phyloP scores from a whole-genome alignment of 23 tunicate genomes.

The Aplidium turbinatum region DNA sequence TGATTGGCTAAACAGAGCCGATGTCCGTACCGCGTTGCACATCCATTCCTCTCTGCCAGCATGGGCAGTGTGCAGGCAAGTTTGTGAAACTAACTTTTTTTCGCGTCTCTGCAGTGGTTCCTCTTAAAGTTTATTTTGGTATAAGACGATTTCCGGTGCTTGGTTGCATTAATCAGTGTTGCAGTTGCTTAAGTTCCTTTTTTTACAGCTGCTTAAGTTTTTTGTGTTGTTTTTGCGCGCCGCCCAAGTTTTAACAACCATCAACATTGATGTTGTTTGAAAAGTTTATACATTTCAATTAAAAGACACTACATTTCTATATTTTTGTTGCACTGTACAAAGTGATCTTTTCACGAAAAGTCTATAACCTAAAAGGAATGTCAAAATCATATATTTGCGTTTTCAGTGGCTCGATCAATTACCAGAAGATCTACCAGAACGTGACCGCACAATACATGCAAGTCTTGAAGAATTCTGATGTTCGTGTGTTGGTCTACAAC shows the following conservation, averaged over 20 bases:
- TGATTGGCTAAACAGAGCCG: constrained; percentile 54
- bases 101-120: too few species aligned
- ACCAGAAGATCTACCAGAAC: constrained; percentile 32
- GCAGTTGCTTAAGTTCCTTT: neutral
- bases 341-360: too few species aligned
- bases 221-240: neutral
- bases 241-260: too few species aligned
- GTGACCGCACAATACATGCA: constrained; percentile 46
- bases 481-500: constrained; percentile 62
- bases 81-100: too few species aligned
- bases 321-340: too few species aligned
- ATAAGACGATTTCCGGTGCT: too few species aligned
- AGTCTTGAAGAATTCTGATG: constrained; percentile 21
- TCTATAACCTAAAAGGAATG: too few species aligned
- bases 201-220: neutral
- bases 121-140: too few species aligned
- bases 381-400: too few species aligned
- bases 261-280: too few species aligned
- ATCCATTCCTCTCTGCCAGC: constrained; percentile 26
- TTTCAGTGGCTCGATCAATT: constrained; percentile 11
- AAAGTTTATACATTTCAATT: too few species aligned
- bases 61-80: constrained; percentile 82
- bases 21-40: constrained; percentile 75
- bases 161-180: neutral
- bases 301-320: too few species aligned